Base-by-base conservation (phyloP, 2,113 vertebrate species). In the Microcebus lehilahytsara region DNA sequence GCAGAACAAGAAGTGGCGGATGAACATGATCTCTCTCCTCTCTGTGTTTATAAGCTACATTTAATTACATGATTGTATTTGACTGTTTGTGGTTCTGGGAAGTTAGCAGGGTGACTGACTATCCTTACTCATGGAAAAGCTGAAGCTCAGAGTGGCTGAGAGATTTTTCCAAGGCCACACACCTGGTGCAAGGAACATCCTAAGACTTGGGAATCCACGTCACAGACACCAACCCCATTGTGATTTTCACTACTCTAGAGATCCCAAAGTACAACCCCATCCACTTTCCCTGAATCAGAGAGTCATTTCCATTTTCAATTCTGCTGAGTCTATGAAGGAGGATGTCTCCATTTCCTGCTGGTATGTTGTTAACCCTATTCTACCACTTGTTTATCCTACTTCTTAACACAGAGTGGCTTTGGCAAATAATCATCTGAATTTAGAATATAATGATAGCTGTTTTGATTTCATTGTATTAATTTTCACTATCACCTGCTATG, bases 1-100 rank as follows among this genome's bases (percentile, higher is more conserved):
- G 42, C 42, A 10, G 13, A 97, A 74, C 23, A 56, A 27, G n/a
- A 22, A 90, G 79, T 30, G 23, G 4, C 14, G 40, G 69, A 27
- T 32, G 23, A 42, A 46, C 23, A 5, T 0, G 0, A 20, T 17
- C 7, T 6, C 11, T 51, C 32, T 67, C 23, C 32, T 72, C 3
- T 69, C 16, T 56, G 16, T 86, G 46, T 40, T 72, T 92, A 86
- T 86, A 89, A 79, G 87, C 17, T 11, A 6, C 5, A 2, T 75
- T 92, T 56, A 30, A 32, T 62, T 66, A 25, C 32, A 30, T 72
- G 23, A 56, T 62, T 83, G 77, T 83, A 64, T 75, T 94, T 84
- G 77, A 75, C 19, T 49, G 13, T 89, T 64, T 22, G n/a, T 25
- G 53, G 60, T 12, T 74, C 60, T 74, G 34, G 40, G 67, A 93